phyloP scores from a whole-genome alignment of 2,113 vertebrate species.

The Hemichromis elongatus region DNA sequence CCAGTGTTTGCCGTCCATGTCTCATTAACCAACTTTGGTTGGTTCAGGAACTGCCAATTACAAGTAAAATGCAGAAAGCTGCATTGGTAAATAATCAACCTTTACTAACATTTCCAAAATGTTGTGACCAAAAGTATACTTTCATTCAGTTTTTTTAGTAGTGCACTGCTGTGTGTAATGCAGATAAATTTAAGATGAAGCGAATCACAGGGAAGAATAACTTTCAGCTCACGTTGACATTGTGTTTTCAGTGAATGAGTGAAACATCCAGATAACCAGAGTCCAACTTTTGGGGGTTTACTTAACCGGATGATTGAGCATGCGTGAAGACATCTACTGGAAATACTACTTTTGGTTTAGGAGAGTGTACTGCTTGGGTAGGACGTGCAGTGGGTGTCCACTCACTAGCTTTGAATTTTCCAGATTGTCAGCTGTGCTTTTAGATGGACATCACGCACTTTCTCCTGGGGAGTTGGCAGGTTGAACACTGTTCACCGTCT shows the following conservation, averaged over 20 bases:
- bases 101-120: background rate
- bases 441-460: background rate
- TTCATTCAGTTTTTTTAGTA: background rate
- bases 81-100: background rate
- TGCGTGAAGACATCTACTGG: background rate
- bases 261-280: background rate
- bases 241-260: background rate
- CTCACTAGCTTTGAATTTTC: background rate
- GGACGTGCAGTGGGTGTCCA: background rate
- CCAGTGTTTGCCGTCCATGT: background rate
- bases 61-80: background rate
- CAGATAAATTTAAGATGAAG: background rate
- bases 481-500: background rate
- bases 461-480: background rate
- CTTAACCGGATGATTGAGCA: background rate
- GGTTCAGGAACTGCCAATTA: background rate
- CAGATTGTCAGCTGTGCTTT: background rate
- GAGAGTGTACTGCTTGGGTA: background rate
- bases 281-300: background rate
- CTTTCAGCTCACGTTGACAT: no score
- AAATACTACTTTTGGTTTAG: background rate
- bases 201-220: background rate
- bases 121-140: background rate
- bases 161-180: background rate
- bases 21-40: background rate